Base-by-base conservation (phyloP, 2,113 vertebrate species). In the Lonchura striata region DNA sequence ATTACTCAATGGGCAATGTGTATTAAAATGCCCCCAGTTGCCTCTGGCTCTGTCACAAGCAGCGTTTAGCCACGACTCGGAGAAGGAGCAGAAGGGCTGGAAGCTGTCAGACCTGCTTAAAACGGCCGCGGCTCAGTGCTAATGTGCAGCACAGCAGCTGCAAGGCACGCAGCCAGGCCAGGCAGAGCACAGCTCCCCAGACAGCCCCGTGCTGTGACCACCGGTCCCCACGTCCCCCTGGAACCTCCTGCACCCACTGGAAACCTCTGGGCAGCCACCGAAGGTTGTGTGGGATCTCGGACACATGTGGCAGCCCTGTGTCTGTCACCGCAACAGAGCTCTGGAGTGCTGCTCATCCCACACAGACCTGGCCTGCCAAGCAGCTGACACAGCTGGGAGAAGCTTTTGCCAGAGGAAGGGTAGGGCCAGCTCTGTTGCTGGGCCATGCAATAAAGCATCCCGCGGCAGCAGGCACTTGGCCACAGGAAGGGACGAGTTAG, bases 21-120 rank as follows among this genome's bases (percentile, higher is more conserved):
- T 28, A 71, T 72, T 37, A 50, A 86, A 68, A 81, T 24, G 39
- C 54, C 44, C 14, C 27, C 4, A 0, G 6, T 27, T 2, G 10
- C 87, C 91, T 65, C 86, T 46, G 83, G 74, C 91, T 88, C 23
- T 42, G 64, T 50, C 87, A 86, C 52, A 70, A 78, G 75, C 54
- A 80, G 75, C 10, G 1, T 83, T 92, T 80, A 94, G 82, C 90
- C 42, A 22, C 1, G 2, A 35, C 64, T 66, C 2, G 1, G 77
- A 87, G 80, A 54, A 92, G 68, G 86, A 95, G 91, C 63, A 78
- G 85, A 69, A 93, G 87, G 92, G 83, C 79, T 92, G 90, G 87
- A 94, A 91, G 53, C 87, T 71, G 64, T 92, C 92, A 86, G 75
- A 76, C 46, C 57, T 49, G 82, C 85, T 94, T 75, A 86, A 28